Conservation (phyloP, 2,797 vertebrate species). For the Sebastes elongatus region DNA sequence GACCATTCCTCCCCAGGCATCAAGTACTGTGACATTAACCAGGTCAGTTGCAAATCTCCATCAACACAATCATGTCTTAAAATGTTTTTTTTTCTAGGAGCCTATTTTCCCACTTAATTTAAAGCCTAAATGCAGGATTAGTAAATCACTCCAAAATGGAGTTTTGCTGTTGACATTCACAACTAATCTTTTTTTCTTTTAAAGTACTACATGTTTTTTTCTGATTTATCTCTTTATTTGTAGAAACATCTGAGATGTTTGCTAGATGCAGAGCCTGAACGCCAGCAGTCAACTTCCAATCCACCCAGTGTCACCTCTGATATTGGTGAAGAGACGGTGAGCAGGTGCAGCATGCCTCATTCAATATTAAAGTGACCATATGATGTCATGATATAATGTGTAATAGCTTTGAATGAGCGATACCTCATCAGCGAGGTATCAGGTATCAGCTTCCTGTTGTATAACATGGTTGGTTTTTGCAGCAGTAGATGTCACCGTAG, state of each 20-base stretch:
- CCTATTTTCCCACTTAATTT: too few species aligned
- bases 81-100: too few species aligned
- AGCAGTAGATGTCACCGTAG: slow-evolving; percentile 43
- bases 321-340: not conserved
- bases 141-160: not conserved
- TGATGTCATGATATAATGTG: not conserved
- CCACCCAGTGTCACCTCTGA: not conserved
- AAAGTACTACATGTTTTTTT: not conserved
- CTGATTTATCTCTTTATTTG: not conserved
- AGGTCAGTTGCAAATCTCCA: too few species aligned
- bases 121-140: too few species aligned
- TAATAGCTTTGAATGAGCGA: not conserved
- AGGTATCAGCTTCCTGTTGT: not conserved
- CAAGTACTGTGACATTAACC: too few species aligned
- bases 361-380: too few species aligned
- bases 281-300: not conserved
- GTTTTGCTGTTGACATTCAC: not conserved
- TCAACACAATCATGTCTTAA: too few species aligned
- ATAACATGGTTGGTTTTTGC: not conserved
- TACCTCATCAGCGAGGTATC: not conserved
- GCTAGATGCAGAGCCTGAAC: not conserved
- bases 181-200: not conserved
- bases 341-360: too few species aligned
- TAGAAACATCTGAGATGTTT: fast-evolving
- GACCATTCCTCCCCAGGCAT: too few species aligned